Base-by-base conservation (phyloP, 2,888 invertebrate species). In the Nesidiocoris tenuis region DNA sequence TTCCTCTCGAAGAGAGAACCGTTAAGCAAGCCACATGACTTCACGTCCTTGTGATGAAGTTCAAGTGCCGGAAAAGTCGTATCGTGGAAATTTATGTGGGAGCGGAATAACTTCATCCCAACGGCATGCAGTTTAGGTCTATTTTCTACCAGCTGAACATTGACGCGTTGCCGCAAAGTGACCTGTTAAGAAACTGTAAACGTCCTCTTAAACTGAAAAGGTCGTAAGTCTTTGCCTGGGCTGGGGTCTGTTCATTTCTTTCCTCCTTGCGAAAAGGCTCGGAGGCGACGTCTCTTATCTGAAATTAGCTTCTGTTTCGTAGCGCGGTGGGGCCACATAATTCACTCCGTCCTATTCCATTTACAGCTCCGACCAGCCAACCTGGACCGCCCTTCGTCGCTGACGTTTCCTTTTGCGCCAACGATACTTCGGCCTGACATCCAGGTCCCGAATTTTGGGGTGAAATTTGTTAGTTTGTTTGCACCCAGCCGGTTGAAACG, bases 221-320 rank as follows among this genome's bases (percentile, higher is more conserved):
- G 39, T 39, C 39, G 39, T 39, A 39, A 39, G 39, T 39, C 39
- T 39, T 39, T 12, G 39, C 39, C 12, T n/a, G n/a, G 39, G 5
- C 39, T 7, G 39, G 5, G 39, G 12, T 3, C 3, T 3, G 39
- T 39, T 39, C 39, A 39, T 39, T 39, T 39, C 39, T 39, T 39
- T 39, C 12, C 39, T n/a, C 39, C 39, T 39, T 7, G 39, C 39
- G 39, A 39, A 39, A 39, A 39, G 39, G 39, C 39, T 39, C 39
- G 39, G 39, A 39, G 39, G 5, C 39, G 12, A 39, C 39, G 39
- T 39, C 39, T 39, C 39, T 39, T 65, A 65, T 65, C 65, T 65
- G 65, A 65, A 65, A 65, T 65, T 65, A 65, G 65, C 65, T 65
- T 65, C 65, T 65, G 65, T 65, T 65, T 65, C 65, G 65, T 39